A percentile compares a stretch with the other conserved stretches of the same genome.
Evolutionary conservation across 2,113 vertebrate genomes (phyloP).

Genomic region (Caloenas nicobarica): DNA sequence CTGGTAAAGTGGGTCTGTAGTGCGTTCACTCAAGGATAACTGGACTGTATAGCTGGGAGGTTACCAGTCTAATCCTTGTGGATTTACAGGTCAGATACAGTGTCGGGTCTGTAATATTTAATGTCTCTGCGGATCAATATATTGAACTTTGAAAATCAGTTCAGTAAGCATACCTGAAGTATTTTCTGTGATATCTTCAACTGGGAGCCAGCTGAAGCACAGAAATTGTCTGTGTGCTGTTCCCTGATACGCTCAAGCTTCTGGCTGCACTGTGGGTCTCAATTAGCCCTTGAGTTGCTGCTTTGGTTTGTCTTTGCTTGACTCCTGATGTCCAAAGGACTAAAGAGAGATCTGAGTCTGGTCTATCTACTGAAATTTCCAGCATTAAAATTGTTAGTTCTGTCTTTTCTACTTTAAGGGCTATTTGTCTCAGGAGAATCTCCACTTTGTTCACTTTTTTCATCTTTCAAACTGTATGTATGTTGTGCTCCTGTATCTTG

Average conservation of each 20-base stretch:
- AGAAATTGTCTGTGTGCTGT: not conserved
- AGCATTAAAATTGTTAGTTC: not conserved
- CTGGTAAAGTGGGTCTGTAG: slow-evolving; percentile 35
- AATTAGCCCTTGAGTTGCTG: not conserved
- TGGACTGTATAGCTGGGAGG: not conserved
- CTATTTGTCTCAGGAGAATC: not conserved
- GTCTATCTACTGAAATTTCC: not conserved
- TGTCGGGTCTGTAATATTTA: not conserved
- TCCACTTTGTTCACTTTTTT: not conserved
- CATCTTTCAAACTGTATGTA: not conserved
- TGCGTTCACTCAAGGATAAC: not conserved
- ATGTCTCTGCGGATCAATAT: not conserved
- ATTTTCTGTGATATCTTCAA: not conserved
- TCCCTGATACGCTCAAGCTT: not conserved
- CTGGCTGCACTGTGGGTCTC: not conserved
- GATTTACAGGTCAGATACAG: not conserved
- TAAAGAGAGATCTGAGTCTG: not conserved
- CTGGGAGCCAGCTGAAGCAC: too few relatives aligned
- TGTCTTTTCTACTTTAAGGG: not conserved
- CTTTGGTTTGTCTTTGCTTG: not conserved
- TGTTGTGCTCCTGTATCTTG: not conserved
- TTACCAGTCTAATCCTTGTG: not conserved
- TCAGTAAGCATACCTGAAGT: not conserved
- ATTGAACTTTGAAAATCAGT: not conserved
- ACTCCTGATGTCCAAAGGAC: not conserved